These are phyloP conservation scores for Hepsetus odoe DNA, from an alignment of 2,113 vertebrate species.

Conservation along the genomic window DNA sequence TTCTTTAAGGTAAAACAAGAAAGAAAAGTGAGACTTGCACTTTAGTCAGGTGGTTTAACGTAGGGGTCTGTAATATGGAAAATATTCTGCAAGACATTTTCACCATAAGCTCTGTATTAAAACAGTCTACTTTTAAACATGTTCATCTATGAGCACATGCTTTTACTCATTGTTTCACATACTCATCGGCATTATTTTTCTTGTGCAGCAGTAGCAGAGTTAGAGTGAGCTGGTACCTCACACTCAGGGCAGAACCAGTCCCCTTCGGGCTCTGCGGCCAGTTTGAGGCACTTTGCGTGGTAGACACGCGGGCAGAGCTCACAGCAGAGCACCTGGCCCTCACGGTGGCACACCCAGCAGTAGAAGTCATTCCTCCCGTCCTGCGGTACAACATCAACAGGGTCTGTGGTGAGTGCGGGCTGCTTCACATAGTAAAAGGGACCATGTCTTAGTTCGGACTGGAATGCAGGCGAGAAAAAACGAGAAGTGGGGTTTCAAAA, in stretches of 20 bases:
- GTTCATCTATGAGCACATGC: too few relatives aligned
- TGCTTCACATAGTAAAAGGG: conserved; percentile 99
- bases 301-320: conserved; percentile 99
- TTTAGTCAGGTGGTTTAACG: neutral
- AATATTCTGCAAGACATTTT: too few relatives aligned
- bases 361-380: conserved; percentile 99
- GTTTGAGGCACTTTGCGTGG: conserved; percentile 99
- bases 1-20: conserved; percentile 80
- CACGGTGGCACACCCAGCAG: conserved; percentile 99
- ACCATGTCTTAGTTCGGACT: conserved; percentile 99
- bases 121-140: too few relatives aligned
- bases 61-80: neutral
- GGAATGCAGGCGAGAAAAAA: conserved; percentile 97
- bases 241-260: conserved; percentile 99
- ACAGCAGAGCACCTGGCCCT: conserved; percentile 99
- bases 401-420: conserved; percentile 97
- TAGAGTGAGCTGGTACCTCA: conserved; percentile 82
- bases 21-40: neutral
- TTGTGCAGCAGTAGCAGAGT: neutral
- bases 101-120: too few relatives aligned
- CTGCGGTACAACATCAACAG: conserved; percentile 99
- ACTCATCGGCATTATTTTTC: too few relatives aligned
- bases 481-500: conserved; percentile 83
- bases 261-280: conserved; percentile 99
- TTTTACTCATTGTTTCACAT: too few relatives aligned